Evolutionary conservation across 2,113 vertebrate species (phyloP).

Genomic region (Pycnonotus jocosus): DNA sequence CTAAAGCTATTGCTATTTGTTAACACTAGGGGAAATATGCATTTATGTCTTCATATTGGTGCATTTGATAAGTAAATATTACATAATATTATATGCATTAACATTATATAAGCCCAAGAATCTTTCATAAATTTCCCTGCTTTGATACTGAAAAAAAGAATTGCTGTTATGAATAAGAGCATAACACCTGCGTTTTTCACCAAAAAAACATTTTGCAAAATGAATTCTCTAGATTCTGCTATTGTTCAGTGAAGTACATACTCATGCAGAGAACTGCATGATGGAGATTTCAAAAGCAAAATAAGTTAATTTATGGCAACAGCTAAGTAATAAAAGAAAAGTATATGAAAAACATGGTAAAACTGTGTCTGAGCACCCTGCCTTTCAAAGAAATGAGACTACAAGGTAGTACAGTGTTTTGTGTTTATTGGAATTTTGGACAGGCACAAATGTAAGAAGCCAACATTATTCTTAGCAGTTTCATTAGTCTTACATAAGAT

Average conservation of each 20-base stretch:
- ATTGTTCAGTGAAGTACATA: conserved; percentile 20
- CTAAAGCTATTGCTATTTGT: not conserved
- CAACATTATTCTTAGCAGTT: not conserved
- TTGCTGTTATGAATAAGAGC: not conserved
- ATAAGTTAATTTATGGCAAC: conserved; percentile 10
- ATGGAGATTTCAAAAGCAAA: not conserved
- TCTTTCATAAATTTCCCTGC: not conserved
- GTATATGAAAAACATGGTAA: not conserved
- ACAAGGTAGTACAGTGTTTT: not conserved
- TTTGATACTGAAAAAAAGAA: conserved; percentile 4
- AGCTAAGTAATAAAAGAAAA: not conserved
- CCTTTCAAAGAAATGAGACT: not conserved
- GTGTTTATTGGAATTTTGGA: not conserved
- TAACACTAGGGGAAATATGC: not conserved
- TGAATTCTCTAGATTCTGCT: conserved; percentile 11
- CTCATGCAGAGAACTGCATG: conserved; percentile 21
- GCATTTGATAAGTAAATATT: not conserved
- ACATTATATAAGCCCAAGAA: not conserved
- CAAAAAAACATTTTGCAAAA: not conserved
- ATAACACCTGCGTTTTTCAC: conserved; percentile 2
- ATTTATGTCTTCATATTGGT: not conserved
- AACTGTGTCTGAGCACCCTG: not conserved
- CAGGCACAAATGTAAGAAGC: not conserved
- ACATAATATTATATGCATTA: not conserved
- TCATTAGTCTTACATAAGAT: not conserved